Conservation (phyloP, 2,888 invertebrate species). For the Pharmacophagus antenor region DNA sequence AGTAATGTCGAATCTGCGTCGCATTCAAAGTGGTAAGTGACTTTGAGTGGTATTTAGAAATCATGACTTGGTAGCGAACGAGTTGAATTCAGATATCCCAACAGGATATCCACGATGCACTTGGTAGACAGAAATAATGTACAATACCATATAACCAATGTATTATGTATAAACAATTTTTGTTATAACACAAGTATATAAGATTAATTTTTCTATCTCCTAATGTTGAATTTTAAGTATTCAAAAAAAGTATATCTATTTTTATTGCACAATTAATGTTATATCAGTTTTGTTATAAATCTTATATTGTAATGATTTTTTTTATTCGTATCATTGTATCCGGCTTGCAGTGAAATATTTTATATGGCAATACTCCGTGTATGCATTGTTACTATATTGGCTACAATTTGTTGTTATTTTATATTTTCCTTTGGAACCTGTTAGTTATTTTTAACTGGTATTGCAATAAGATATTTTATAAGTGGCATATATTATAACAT, state of each 20-base stretch:
- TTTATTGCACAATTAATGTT: constrained; percentile 19
- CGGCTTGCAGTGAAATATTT: constrained; percentile 15
- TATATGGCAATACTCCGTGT: constrained; percentile 21
- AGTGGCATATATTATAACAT: constrained; percentile 13
- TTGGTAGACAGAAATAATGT: neutral
- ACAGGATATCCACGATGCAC: neutral
- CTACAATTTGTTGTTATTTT: constrained; percentile 27
- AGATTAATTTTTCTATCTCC: neutral
- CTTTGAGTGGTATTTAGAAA: too few relatives aligned
- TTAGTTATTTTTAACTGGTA: constrained; percentile 21
- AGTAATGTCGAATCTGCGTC: too few relatives aligned
- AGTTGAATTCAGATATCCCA: too few relatives aligned
- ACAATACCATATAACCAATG: neutral
- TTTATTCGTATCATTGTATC: constrained; percentile 8
- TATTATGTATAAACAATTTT: neutral
- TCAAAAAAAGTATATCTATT: neutral
- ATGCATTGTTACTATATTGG: constrained; percentile 21
- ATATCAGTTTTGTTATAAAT: constrained; percentile 26
- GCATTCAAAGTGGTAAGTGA: too few relatives aligned
- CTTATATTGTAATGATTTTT: constrained; percentile 25
- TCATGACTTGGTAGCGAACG: too few relatives aligned
- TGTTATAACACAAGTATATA: constrained; percentile 1
- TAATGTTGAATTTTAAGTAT: constrained; percentile 2
- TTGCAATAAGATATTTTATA: constrained; percentile 21
- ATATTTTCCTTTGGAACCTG: constrained; percentile 23